Base-by-base conservation (phyloP, 2,888 invertebrate species). In the Pediacus dermestoides region DNA sequence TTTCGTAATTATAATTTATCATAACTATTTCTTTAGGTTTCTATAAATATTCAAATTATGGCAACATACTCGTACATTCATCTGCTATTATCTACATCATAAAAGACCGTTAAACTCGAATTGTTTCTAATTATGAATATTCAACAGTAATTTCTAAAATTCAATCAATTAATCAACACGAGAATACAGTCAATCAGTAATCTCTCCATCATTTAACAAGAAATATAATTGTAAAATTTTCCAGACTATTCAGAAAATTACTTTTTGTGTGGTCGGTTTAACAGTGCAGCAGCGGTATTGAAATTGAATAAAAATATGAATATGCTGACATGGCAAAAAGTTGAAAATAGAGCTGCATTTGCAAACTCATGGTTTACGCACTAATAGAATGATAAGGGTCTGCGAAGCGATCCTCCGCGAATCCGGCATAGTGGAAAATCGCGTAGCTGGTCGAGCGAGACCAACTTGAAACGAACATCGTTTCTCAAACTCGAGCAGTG, bases 371-470 rank as follows among this genome's bases (percentile, higher is more conserved):
- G 48, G 51, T 53, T 57, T 52, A 57, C 53, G 52, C 56, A 53
- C 55, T 55, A 57, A 57, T 53, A 52, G 56, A 57, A 57, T 59
- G 57, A 59, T 54, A 53, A 59, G 56, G 56, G 56, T 57, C 50
- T 46, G 46, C 38, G 28, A 7, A 28, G 12, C 28, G 28, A 28
- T 28, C 28, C 28, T 23, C 9, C 9, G 22, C 35, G 37, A 33
- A 42, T 35, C 32, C 45, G 26, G 34, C 42, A 30, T 39, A 33
- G 32, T 31, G 46, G 43, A 50, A 47, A 45, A 49, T 42, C 42
- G 42, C 18, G 18, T 40, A 39, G 40, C 36, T 41, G 46, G 39
- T 42, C 46, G 39, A 46, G 40, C 34, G 44, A 37, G 40, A 42
- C 42, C 41, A 38, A 35, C 46, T 34, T 31, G 38, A 40, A 44